A percentile compares a stretch with the other conserved stretches of the same genome.
Evolutionary conservation across 2,113 vertebrate genomes (phyloP).

Genomic region (Sakesphorus luctuosus): DNA sequence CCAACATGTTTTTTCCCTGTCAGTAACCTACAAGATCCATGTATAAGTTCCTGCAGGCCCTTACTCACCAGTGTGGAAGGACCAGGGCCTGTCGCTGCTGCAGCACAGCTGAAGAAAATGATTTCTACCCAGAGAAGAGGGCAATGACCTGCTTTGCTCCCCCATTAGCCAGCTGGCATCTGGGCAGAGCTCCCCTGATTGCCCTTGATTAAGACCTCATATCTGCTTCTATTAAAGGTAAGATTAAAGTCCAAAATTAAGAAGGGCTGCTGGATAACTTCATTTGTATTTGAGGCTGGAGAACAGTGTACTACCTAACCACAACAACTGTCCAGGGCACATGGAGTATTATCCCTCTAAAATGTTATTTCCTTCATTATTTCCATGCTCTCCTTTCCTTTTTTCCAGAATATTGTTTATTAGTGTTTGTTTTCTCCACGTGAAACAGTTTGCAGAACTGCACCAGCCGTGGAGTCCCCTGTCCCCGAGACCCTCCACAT

Average conservation of each 20-base stretch:
- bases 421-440: background rate
- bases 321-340: background rate
- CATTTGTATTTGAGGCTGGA: background rate
- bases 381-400: background rate
- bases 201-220: background rate
- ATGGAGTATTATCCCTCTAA: background rate
- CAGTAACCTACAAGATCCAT: background rate
- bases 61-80: constrained; percentile 24
- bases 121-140: background rate
- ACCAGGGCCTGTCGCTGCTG: constrained; percentile 3
- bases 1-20: background rate
- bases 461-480: background rate
- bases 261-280: background rate
- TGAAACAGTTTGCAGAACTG: background rate
- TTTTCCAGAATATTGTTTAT: background rate
- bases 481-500: background rate
- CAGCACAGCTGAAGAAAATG: constrained; percentile 4
- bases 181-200: background rate
- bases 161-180: background rate
- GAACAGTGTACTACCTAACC: background rate
- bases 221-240: background rate
- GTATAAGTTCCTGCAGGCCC: constrained; percentile 27
- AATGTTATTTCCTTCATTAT: background rate
- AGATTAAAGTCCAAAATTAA: background rate
- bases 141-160: constrained; percentile 3